phyloP scores from a whole-genome alignment of 2,113 vertebrate genomes.

The Thymallus thymallus region DNA sequence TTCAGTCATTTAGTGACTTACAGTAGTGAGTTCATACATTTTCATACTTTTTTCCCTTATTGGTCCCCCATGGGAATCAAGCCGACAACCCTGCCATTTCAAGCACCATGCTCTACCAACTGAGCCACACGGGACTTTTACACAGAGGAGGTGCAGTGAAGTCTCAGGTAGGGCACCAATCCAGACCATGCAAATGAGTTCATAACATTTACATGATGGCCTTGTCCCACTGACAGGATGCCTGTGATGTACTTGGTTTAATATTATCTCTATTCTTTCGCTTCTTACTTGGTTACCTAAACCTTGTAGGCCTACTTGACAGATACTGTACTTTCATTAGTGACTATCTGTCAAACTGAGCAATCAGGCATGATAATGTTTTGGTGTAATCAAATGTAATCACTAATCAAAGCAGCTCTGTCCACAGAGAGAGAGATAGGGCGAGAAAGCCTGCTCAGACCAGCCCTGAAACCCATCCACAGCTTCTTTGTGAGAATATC shows the following conservation, averaged over 20 bases:
- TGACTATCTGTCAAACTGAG: neutral
- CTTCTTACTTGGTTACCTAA: neutral
- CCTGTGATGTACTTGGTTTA: neutral
- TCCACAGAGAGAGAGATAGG: neutral
- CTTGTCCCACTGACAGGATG: too few relatives aligned
- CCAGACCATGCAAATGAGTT: conserved; percentile 59
- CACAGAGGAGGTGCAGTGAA: too few relatives aligned
- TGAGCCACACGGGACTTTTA: too few relatives aligned
- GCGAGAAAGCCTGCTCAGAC: too few relatives aligned
- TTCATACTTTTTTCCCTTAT: too few relatives aligned
- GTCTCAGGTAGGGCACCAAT: conserved; percentile 29
- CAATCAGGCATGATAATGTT: neutral
- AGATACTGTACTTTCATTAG: neutral
- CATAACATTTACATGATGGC: conserved; percentile 53
- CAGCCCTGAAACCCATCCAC: neutral
- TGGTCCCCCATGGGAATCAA: too few relatives aligned
- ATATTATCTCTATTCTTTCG: neutral
- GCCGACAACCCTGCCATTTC: too few relatives aligned
- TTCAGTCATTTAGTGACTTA: too few relatives aligned
- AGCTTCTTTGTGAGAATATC: neutral
- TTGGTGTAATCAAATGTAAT: neutral
- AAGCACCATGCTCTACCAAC: too few relatives aligned
- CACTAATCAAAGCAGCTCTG: too few relatives aligned
- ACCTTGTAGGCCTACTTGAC: neutral
- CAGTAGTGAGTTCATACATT: too few relatives aligned